Conservation (phyloP, 2,888 invertebrate species). For the Sarcophaga carnaria region DNA sequence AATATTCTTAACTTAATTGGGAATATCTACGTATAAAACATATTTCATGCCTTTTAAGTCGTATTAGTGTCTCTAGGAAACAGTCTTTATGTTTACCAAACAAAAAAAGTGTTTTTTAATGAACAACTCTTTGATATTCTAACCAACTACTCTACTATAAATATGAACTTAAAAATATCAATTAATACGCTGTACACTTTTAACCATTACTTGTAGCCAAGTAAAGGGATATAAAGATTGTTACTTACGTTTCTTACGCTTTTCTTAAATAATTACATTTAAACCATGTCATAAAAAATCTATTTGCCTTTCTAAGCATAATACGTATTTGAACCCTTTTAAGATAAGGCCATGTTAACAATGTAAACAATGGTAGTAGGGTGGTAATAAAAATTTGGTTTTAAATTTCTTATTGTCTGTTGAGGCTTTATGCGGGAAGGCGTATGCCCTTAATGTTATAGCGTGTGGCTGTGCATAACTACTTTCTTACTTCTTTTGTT, state of each 20-base stretch:
- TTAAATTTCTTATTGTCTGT: not conserved
- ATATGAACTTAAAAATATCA: slow-evolving; percentile 59
- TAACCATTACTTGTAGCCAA: not conserved
- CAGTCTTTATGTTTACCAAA: too few species aligned
- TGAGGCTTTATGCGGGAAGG: too few species aligned
- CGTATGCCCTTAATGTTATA: slow-evolving; percentile 18
- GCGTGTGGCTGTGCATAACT: slow-evolving; percentile 62
- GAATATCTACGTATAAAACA: too few species aligned
- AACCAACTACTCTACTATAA: slow-evolving; percentile 32
- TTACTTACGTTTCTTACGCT: slow-evolving; percentile 46
- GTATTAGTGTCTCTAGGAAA: too few species aligned
- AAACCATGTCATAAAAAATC: slow-evolving; percentile 9
- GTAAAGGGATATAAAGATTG: not conserved
- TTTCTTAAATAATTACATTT: slow-evolving; percentile 61
- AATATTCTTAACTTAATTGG: too few species aligned
- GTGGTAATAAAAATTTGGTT: too few species aligned
- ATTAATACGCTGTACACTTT: slow-evolving; percentile 39
- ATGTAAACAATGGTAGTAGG: not conserved
- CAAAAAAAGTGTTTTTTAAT: too few species aligned
- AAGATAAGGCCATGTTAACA: not conserved
- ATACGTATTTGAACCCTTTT: slow-evolving; percentile 45
- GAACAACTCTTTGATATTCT: too few species aligned
- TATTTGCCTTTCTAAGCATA: slow-evolving; percentile 25
- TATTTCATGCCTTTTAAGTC: too few species aligned
- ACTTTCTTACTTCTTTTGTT: slow-evolving; percentile 63